phyloP scores from a whole-genome alignment of 1,140 invertebrate species.

The Rhyacophila brunnea region DNA sequence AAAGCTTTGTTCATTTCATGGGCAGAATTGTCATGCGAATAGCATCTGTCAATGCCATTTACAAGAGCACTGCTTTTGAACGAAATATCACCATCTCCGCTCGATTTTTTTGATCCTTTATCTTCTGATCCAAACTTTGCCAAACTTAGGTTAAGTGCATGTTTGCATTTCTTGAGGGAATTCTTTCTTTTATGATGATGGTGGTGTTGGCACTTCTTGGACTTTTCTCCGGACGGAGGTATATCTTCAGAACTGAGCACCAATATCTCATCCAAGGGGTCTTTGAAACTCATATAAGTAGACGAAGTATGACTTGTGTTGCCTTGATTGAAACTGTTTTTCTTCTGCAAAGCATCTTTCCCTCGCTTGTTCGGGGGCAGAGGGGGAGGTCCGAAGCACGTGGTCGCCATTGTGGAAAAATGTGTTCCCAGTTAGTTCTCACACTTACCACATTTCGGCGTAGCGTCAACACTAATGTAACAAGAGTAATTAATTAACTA shows the following conservation, averaged over 20 bases:
- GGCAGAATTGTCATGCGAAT: conserved; percentile 46
- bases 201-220: conserved; percentile 19
- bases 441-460: conserved; percentile 3
- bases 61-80: conserved; percentile 30
- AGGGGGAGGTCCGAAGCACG: conserved; percentile 40
- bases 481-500: no score
- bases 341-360: conserved; percentile 24
- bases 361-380: conserved; percentile 36
- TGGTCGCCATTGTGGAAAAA: conserved; percentile 20
- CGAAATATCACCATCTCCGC: conserved; percentile 9
- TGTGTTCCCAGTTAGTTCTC: conserved; percentile 2
- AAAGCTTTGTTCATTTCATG: conserved; percentile 45
- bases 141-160: conserved; percentile 30
- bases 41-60: conserved; percentile 38
- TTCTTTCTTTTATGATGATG: conserved; percentile 34
- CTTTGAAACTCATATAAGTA: conserved; percentile 55
- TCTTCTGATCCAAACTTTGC: conserved; percentile 27
- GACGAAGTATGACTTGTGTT: conserved; percentile 40
- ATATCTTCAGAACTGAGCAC: conserved; percentile 53
- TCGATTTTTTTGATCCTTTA: conserved; percentile 7
- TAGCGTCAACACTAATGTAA: conserved; percentile 1
- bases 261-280: conserved; percentile 48
- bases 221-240: conserved; percentile 38
- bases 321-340: conserved; percentile 21
- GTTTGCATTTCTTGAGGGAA: conserved; percentile 33